Evolutionary conservation across 2,797 vertebrate species (phyloP), one percentile per base, ranked within the genome.

Genomic region (Buceros bicornis): DNA sequence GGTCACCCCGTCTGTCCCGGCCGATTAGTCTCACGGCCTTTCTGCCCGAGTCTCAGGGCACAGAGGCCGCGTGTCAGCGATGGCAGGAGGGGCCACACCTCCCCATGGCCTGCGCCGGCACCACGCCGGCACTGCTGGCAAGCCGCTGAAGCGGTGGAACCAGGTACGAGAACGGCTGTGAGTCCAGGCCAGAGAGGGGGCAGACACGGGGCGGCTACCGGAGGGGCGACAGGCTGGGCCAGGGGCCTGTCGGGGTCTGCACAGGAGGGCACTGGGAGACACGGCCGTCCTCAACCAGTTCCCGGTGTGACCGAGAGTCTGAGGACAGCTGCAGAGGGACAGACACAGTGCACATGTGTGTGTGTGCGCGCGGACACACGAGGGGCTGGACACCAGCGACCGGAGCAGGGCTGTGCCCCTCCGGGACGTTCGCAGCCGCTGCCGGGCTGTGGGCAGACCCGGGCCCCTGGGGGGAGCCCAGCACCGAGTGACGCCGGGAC

Each of bases 341-440:
- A 29, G 2, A 19, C 20, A 5, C 1, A 45, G 17, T 7, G 22
- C 5, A 5, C 37, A 12, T 40, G 37, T 1, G 2, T 28, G n/a
- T 8, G 18, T 40, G 37, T 40, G 37, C 12, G 37, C 5, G 16
- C 3, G 11, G 20, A 45, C 37, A 17, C 1, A 13, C 37, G 12
- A 9, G 11, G 47, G 40, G 8, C 18, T 67, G 28, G n/a, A 29
- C 13, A 56, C 22, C 47, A 72, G 28, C 31, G 48, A 21, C 35
- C 18, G 20, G 37, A 58, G 24, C 4, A 2, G 28, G 56, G 43
- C 50, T 60, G 37, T 18, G 28, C 20, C 12, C 17, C 51, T 21
- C 37, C 20, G 18, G 43, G 58, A 28, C 26, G 61, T 26, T 24
- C 14, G 16, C 22, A 61, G 10, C 13, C 8, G 33, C 61, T 89